Base-by-base conservation (phyloP, 2,888 invertebrate species). In the Trissolcus brochymenae region DNA sequence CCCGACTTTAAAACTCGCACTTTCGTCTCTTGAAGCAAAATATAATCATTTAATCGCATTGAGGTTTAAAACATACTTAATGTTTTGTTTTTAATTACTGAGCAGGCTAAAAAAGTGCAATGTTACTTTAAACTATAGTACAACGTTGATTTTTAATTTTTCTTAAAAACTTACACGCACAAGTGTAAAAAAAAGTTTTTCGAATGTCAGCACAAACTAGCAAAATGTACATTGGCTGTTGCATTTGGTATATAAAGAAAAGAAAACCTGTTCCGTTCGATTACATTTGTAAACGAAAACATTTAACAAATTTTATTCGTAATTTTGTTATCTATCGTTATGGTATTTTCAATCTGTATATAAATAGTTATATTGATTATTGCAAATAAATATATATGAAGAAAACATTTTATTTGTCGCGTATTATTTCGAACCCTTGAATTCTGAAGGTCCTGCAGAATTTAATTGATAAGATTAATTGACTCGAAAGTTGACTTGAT, bases 351-450 rank as follows among this genome's bases (percentile, higher is more conserved):
- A 82, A 87, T 83, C 81, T 88, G 88, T 88, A 88, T 82, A 87
- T 87, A 85, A 83, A 85, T 83, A 81, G 87, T 86, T 87, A 86
- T 85, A 86, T 85, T 82, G 85, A 86, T 85, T 85, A 86, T 85
- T 85, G 85, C 82, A 84, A 86, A 83, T 85, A 87, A 86, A 84
- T 53, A 75, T 72, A 67, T 78, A 74, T 68, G 55, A 66, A 71
- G 72, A 53, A 46, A 53, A 72, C 61, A 60, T 76, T 78, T 68
- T 13, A 56, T 55, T 19, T 29, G 65, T 56, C 49, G 56, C 46
- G 65, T 65, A 3, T 70, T 51, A 66, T 76, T 71, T 61, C 54
- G 17, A 68, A 55, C 51, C 76, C 60, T 51, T 16, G 16, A n/a
- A 9, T 35, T 35, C n/a, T 11, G 0, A 6, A 49, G 49, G 11